A percentile compares a stretch with the other conserved stretches of the same genome.
These are phyloP conservation scores for Ciconia maguari DNA, from an alignment of 2,113 vertebrate species.

Conservation along the genomic window DNA sequence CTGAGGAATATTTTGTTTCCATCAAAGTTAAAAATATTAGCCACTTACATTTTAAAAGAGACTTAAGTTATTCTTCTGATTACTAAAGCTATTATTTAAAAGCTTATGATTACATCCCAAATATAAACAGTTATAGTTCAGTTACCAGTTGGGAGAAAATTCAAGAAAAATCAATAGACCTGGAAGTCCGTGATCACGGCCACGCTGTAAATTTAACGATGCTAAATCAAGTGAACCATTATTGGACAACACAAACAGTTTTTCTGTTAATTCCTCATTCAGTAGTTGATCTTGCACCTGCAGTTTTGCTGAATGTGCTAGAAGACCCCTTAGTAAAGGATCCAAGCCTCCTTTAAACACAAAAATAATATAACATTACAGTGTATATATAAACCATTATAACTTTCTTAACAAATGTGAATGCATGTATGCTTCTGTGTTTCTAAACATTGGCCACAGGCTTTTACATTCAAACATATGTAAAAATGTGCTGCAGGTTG, in stretches of 20 bases:
- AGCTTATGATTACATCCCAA: neutral
- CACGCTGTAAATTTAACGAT: slow-evolving; percentile 91
- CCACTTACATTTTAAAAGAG: neutral
- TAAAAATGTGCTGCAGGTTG: neutral
- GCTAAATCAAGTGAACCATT: slow-evolving; percentile 84
- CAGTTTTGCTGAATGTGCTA: slow-evolving; percentile 79
- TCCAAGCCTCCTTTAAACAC: slow-evolving; percentile 87
- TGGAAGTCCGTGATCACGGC: slow-evolving; percentile 92
- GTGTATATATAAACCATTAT: neutral
- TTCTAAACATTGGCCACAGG: neutral
- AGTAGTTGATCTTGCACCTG: slow-evolving; percentile 77
- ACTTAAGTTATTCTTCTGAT: neutral
- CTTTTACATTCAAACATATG: neutral
- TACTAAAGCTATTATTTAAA: neutral
- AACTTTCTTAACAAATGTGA: neutral
- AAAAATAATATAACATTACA: neutral
- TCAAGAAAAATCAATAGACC: slow-evolving; percentile 69
- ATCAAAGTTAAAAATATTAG: neutral
- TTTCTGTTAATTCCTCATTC: slow-evolving; percentile 85
- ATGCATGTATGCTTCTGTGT: neutral
- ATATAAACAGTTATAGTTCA: neutral
- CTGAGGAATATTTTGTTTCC: neutral
- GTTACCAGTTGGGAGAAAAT: neutral
- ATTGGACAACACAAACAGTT: slow-evolving; percentile 78
- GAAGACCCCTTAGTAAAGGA: slow-evolving; percentile 86